Base-by-base conservation (phyloP, 2,888 invertebrate species). In the Ganaspis brasiliensis region DNA sequence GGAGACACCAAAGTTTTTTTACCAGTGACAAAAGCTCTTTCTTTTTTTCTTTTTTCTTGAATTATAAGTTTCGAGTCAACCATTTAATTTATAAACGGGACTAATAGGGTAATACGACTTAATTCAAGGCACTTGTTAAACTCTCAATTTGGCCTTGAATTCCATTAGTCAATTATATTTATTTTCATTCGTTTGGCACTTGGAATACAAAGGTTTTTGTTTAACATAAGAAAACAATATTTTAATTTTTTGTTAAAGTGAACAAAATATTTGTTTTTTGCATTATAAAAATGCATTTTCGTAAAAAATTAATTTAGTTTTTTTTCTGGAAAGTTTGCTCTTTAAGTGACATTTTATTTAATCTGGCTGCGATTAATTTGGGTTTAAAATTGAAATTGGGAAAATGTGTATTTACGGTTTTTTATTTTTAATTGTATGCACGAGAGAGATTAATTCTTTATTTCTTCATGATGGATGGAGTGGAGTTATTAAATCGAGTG, bases 391-490 rank as follows among this genome's bases (percentile, higher is more conserved):
- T n/a, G n/a, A 49, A 67, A 26, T 45, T n/a, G 1, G 21, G n/a
- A 45, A 45, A 21, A n/a, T n/a, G n/a, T n/a, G n/a, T n/a, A 37
- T 55, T 55, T 56, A 71, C 45, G 16, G 14, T 21, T 24, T 45
- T 35, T 31, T 76, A 12, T 24, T 82, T 1, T 40, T 80, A 35
- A 75, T 83, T 72, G 49, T 83, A 61, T 76, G 77, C 74, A 45
- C 40, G 61, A 70, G 55, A 19, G 56, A 19, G 57, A 75, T 74
- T 73, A 70, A 83, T 74, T 81, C 81, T 72, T 77, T 88, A 79
- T 85, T 80, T 52, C 81, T 90, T 76, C 86, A 87, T 80, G 86
- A 87, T 4, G 67, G 70, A 75, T 90, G 90, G 90, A 87, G 73
- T 63, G 89, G 88, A n/a, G 81, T 61, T 10, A 81, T 88, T 77